phyloP scores from a whole-genome alignment of 2,888 invertebrate genomes.

The Agonopterix arenella region DNA sequence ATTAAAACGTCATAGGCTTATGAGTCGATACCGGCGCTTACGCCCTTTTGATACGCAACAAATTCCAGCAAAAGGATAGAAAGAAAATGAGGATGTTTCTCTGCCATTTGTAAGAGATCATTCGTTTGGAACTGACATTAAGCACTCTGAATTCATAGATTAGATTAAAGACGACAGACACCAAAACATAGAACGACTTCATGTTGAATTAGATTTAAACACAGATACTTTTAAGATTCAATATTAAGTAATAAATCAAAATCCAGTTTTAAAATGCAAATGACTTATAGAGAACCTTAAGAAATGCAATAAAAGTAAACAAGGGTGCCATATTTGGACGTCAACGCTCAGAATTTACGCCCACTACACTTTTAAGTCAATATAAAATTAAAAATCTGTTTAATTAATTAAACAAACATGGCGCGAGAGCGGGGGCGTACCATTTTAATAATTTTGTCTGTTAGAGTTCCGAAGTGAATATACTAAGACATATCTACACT shows the following conservation, averaged over 20 bases:
- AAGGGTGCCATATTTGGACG: slow-evolving; percentile 16
- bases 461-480: background rate
- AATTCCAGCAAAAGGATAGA: slow-evolving; percentile 32
- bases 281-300: slow-evolving; percentile 31
- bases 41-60: slow-evolving; percentile 29
- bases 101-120: slow-evolving; percentile 50
- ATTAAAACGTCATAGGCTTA: slow-evolving; percentile 45
- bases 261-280: slow-evolving; percentile 33
- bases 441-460: slow-evolving; percentile 8
- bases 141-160: slow-evolving; percentile 3
- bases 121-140: slow-evolving; percentile 14
- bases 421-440: slow-evolving; percentile 12
- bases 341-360: slow-evolving; percentile 3
- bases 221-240: slow-evolving; percentile 7
- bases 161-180: slow-evolving; percentile 1
- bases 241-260: slow-evolving; percentile 14
- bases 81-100: slow-evolving; percentile 36
- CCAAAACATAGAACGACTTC: background rate
- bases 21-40: slow-evolving; percentile 31
- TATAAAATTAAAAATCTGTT: slow-evolving; percentile 19
- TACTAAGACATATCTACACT: background rate
- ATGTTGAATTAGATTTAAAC: background rate
- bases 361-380: slow-evolving; percentile 12
- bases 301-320: slow-evolving; percentile 41
- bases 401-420: slow-evolving; percentile 11